Evolutionary conservation across 1,140 invertebrate genomes (phyloP), one percentile per base, ranked within the genome.

Genomic region (Bombus balteatus): DNA sequence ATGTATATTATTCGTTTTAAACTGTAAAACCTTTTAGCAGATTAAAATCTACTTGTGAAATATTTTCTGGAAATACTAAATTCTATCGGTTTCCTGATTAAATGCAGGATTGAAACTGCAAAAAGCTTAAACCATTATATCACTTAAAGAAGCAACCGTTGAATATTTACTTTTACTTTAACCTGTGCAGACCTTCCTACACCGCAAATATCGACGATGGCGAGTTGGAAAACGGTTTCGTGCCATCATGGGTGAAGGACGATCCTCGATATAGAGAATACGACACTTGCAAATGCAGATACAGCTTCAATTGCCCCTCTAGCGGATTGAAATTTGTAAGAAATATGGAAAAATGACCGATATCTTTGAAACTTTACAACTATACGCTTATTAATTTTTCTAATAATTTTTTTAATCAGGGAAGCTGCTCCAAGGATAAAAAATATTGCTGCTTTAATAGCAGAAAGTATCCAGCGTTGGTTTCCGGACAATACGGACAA

Each of bases 281-380:
- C 84, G 95, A 96, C 74, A 94, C 91, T 34, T 96, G 96, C 91
- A 96, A 95, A 85, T 96, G 96, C 87, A 94, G 95, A 62, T 95
- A 95, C 85, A 95, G 95, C 74, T 96, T 96, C 93, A 96, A 96
- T 87, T 96, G 96, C 83, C 95, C 95, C 32, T 93, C 94, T 15
- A 94, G 93, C n/a, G 96, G 95, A 62, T 92, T 96, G 59, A 95
- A 95, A 80, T 96, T 96, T 86, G 96, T 96, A 93, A 95, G 95
- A 88, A 6, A 70, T 34, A 9, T 18, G 22, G 62, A 18, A 34
- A 59, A n/a, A 5, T 34, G 28, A 1, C 3, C 9, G 18, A 34
- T 10, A 25, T 25, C 8, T 8, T 53, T 53, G 18, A 53, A 22
- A 10, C 18, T 12, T 9, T 25, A 5, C 13, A 22, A 28, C 25